Evolutionary conservation across 2,797 vertebrate genomes (phyloP).

Genomic region (Tragopan temminckii): DNA sequence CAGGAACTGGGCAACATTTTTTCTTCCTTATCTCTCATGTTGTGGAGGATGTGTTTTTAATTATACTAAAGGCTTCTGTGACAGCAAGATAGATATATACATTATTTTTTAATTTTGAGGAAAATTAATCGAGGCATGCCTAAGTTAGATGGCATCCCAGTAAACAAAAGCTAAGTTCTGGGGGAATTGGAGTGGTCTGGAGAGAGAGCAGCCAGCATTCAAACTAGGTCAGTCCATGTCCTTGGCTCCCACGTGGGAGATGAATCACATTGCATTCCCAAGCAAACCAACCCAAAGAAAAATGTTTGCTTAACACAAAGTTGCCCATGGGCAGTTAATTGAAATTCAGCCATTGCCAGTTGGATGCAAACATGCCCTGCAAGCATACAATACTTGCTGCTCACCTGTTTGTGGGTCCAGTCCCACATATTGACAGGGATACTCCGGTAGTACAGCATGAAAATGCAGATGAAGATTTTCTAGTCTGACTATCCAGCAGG

Average conservation of each 20-base stretch:
- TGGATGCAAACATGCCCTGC: background rate
- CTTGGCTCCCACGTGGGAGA: background rate
- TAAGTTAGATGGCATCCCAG: background rate
- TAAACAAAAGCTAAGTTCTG: background rate
- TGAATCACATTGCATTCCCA: background rate
- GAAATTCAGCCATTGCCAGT: background rate
- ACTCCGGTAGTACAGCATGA: background rate
- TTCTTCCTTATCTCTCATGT: background rate
- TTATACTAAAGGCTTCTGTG: background rate
- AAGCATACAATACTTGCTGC: background rate
- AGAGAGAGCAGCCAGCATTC: background rate
- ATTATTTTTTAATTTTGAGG: background rate
- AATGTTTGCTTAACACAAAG: background rate
- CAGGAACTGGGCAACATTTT: background rate
- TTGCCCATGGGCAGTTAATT: background rate
- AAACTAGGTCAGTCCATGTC: background rate
- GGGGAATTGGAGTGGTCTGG: background rate
- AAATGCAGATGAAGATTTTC: background rate
- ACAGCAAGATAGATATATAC: background rate
- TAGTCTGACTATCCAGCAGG: background rate
- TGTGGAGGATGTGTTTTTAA: background rate
- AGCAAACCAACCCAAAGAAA: background rate
- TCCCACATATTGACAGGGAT: background rate
- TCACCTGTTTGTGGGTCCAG: background rate
- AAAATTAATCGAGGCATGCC: background rate